Base-by-base conservation (phyloP, 1,140 invertebrate genomes). In the Pseudomyrmex concolor region DNA sequence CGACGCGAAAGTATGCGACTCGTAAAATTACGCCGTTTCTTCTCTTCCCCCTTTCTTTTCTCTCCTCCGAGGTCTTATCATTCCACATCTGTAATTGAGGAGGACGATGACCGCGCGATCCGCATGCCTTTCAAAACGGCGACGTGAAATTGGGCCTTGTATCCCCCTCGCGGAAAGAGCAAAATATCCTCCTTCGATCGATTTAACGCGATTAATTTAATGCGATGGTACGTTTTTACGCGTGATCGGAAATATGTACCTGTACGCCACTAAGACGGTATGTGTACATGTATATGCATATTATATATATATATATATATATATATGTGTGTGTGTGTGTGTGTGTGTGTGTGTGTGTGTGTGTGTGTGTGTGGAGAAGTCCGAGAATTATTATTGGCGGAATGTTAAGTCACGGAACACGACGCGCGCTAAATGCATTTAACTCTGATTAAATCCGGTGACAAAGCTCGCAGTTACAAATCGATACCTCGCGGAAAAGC, bases 11-110 rank as follows among this genome's bases (percentile, higher is more conserved):
- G 64, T 80, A 59, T 5, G 74, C 34, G 54, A 48, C 57, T 62
- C 76, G 76, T 80, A 80, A 80, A 80, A 71, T 80, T 13, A 43
- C 66, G 66, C 54, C 76, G 51, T 67, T 45, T 78, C 60, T 34
- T 34, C 34, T 34, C 34, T 34, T 7, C 34, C 34, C 34, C 34
- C 34, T 34, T 34, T 34, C 34, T 34, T 34, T 34, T 34, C 34
- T 7, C 34, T 34, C 48, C 60, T 34, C n/a, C 76, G 51, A 13
- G 64, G 45, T 78, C 74, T 78, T 78, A 80, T 80, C 76, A 54
- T 22, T 12, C n/a, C 5, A 43, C 34, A 55, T 78, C 64, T 48
- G 66, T 50, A 62, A 80, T 80, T 48, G 76, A 80, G 19, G 66
- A n/a, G 54, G 66, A 80, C 76, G 34, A 80, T 59, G 76, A 78